Conservation (phyloP, 2,888 invertebrate species). For the Cataglyphis livida region DNA sequence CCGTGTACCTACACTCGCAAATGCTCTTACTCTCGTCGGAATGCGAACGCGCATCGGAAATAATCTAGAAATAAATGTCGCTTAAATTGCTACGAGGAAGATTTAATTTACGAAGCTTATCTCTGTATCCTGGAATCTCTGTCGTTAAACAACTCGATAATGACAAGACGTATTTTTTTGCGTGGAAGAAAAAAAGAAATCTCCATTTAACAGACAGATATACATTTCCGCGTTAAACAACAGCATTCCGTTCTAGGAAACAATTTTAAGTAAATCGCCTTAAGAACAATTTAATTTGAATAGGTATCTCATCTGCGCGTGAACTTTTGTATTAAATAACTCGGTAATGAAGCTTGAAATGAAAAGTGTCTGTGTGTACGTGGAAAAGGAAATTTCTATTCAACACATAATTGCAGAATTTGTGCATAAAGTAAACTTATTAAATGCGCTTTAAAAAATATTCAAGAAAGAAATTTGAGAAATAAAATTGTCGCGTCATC, state of each 20-base stretch:
- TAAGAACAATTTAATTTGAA: slow-evolving; percentile 11
- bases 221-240: background rate
- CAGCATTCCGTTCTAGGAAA: background rate
- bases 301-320: background rate
- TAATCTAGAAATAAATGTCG: background rate
- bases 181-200: slow-evolving; percentile 11
- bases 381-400: slow-evolving; percentile 7
- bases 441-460: background rate
- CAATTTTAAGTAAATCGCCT: slow-evolving; percentile 7
- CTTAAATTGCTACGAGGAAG: background rate
- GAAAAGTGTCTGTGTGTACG: background rate
- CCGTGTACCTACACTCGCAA: background rate
- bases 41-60: background rate
- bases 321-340: slow-evolving; percentile 27
- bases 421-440: background rate
- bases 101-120: background rate
- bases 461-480: background rate
- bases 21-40: background rate
- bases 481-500: background rate
- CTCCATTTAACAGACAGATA: background rate
- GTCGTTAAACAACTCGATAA: slow-evolving; percentile 1
- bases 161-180: background rate
- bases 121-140: background rate
- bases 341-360: background rate
- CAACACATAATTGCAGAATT: background rate